Evolutionary conservation across 2,888 invertebrate genomes (phyloP).

Genomic region (Cancer borealis): DNA sequence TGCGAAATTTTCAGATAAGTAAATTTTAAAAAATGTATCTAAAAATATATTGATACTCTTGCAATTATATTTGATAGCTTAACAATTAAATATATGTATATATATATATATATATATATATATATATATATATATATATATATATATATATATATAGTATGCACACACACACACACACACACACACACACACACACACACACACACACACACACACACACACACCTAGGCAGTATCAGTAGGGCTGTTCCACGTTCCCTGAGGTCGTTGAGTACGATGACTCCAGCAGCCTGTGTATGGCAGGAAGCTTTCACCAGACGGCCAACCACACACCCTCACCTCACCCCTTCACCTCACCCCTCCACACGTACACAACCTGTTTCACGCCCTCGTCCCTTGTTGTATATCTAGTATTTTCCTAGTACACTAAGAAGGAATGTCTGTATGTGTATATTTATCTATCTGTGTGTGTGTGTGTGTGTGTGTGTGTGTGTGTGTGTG

Average conservation of each 20-base stretch:
- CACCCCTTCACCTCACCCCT: not conserved
- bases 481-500: constrained; percentile 37
- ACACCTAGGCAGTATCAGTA: not conserved
- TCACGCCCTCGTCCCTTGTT: not conserved
- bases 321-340: not conserved
- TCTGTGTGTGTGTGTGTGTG: constrained; percentile 26
- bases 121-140: no score
- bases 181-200: constrained; percentile 41
- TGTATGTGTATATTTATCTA: not conserved
- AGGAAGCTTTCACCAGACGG: constrained; percentile 15
- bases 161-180: no score
- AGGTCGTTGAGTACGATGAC: constrained; percentile 11
- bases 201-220: constrained; percentile 4
- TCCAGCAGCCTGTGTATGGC: not conserved
- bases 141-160: no score
- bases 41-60: no score
- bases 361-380: not conserved
- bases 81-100: no score
- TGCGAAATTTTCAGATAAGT: no score
- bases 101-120: no score
- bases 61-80: no score
- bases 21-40: no score
- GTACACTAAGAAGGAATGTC: not conserved
- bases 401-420: not conserved
- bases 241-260: not conserved